phyloP scores from a whole-genome alignment of 2,888 invertebrate genomes.

The Halictus ligatus region DNA sequence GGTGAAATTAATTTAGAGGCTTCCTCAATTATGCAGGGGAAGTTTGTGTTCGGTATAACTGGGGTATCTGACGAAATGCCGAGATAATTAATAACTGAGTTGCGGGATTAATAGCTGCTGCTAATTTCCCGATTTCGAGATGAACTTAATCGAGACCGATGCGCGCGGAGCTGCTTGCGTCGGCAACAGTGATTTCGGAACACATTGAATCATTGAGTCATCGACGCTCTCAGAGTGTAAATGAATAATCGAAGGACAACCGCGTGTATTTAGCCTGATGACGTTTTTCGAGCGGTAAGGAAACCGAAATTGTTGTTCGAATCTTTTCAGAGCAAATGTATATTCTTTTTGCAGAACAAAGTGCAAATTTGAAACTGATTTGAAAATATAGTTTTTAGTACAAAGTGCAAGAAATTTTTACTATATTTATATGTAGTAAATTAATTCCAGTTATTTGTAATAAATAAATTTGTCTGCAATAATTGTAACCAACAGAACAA shows the following conservation, averaged over 20 bases:
- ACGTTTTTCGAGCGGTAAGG: too few species aligned
- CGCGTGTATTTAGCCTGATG: too few species aligned
- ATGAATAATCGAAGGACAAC: not conserved
- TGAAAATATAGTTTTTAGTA: too few species aligned
- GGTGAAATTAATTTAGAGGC: not conserved
- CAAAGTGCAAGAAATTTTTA: too few species aligned
- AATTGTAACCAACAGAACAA: too few species aligned
- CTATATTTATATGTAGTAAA: too few species aligned
- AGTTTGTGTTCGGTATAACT: not conserved
- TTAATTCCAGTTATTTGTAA: too few species aligned
- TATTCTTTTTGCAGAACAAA: too few species aligned
- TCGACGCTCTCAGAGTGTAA: not conserved
- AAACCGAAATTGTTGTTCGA: too few species aligned
- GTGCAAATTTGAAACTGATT: too few species aligned
- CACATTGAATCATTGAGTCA: conserved; percentile 2
- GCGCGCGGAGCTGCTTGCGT: not conserved
- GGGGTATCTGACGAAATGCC: not conserved
- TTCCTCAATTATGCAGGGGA: not conserved
- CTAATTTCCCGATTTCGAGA: conserved; percentile 22
- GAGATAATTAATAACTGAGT: conserved; percentile 28
- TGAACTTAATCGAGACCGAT: conserved; percentile 23
- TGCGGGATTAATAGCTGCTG: conserved; percentile 21
- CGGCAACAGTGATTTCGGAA: not conserved
- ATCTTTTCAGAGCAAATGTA: too few species aligned
- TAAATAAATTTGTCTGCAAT: too few species aligned